phyloP scores from a whole-genome alignment of 1,140 invertebrate genomes.

The Proctacanthus coquilletti region DNA sequence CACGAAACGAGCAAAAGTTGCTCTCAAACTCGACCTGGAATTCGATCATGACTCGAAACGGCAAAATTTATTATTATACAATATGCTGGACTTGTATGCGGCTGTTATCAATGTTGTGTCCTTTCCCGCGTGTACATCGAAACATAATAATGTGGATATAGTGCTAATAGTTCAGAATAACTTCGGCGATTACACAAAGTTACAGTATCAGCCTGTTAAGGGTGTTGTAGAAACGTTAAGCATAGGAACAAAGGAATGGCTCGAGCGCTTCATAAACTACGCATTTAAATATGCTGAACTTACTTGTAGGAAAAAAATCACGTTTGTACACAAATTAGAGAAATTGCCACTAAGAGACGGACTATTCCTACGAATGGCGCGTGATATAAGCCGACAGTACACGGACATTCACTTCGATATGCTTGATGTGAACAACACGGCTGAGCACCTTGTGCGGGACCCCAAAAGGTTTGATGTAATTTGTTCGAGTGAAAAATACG shows the following conservation, averaged over 20 bases:
- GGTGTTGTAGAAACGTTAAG: constrained; percentile 20
- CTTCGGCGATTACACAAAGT: constrained; percentile 16
- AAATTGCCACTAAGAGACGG: constrained; percentile 20
- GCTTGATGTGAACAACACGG: constrained; percentile 13
- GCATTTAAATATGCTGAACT: constrained; percentile 11
- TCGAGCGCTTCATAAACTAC: constrained; percentile 9
- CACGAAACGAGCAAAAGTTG: not conserved
- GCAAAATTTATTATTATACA: constrained; percentile 12
- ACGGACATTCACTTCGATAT: constrained; percentile 12
- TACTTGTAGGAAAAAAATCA: constrained; percentile 11
- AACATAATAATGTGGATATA: constrained; percentile 15
- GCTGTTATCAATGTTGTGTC: constrained; percentile 13
- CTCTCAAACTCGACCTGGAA: constrained; percentile 10
- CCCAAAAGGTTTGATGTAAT: constrained; percentile 16
- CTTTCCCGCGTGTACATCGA: constrained; percentile 17
- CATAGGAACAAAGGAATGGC: constrained; percentile 8
- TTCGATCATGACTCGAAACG: constrained; percentile 12
- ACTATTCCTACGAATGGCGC: constrained; percentile 9
- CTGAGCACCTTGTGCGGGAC: constrained; percentile 9
- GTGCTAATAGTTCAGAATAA: constrained; percentile 18
- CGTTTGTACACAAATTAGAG: constrained; percentile 12
- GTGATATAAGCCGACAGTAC: not conserved
- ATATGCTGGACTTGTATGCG: constrained; percentile 17
- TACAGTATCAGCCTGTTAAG: constrained; percentile 19
- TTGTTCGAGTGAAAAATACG: constrained; percentile 20